Evolutionary conservation across 2,888 invertebrate species (phyloP).

Genomic region (Tachystola acroxantha): DNA sequence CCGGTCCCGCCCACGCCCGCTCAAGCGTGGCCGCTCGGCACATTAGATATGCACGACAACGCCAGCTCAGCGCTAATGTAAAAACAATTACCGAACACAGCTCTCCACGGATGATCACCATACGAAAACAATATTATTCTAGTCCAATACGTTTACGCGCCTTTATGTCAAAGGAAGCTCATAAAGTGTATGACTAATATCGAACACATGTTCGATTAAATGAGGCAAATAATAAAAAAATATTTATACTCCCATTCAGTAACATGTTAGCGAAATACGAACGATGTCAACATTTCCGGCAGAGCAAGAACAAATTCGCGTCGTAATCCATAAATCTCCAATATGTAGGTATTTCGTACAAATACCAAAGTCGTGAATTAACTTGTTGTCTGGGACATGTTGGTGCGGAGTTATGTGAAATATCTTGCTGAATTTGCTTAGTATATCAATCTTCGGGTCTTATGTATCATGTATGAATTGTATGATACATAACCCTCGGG

Average conservation of each 20-base stretch:
- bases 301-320: slow-evolving; percentile 14
- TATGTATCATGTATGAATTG: too few relatives aligned
- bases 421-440: too few relatives aligned
- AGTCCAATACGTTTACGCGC: slow-evolving; percentile 9
- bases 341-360: background rate
- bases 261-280: slow-evolving; percentile 18
- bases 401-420: too few relatives aligned
- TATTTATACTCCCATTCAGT: slow-evolving; percentile 13
- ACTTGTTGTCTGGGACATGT: background rate
- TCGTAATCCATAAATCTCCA: slow-evolving; percentile 12
- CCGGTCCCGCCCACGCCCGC: background rate
- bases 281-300: slow-evolving; percentile 19
- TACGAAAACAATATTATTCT: slow-evolving; percentile 5
- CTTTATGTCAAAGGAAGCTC: slow-evolving; percentile 7
- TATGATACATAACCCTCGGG: background rate
- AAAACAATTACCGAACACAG: slow-evolving; percentile 8
- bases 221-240: slow-evolving; percentile 21
- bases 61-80: slow-evolving; percentile 6
- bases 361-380: background rate
- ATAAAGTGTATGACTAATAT: slow-evolving; percentile 14
- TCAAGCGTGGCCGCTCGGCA: background rate
- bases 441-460: too few relatives aligned
- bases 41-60: slow-evolving; percentile 6
- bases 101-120: slow-evolving; percentile 2
- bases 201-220: slow-evolving; percentile 20